These are phyloP conservation scores for Andrena minutula DNA, from an alignment of 2,888 invertebrate species.

Conservation along the genomic window DNA sequence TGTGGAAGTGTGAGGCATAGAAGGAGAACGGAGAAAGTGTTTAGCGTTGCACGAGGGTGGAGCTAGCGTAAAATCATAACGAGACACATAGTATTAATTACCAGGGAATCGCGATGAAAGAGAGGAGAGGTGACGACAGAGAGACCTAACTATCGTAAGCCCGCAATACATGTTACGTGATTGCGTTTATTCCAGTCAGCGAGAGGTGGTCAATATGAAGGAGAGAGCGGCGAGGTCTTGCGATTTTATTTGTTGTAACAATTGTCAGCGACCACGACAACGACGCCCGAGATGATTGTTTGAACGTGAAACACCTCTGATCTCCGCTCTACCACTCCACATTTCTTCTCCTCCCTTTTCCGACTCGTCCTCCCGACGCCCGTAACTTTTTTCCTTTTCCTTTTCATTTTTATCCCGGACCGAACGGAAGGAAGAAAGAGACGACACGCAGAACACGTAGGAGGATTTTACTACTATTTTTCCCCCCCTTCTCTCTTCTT, in stretches of 20 bases:
- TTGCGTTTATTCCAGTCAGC: slow-evolving; percentile 76
- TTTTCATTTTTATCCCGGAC: slow-evolving; percentile 15
- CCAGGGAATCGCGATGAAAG: slow-evolving; percentile 59
- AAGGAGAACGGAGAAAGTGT: slow-evolving; percentile 18
- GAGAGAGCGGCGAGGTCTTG: slow-evolving; percentile 42
- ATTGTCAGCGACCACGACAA: slow-evolving; percentile 22
- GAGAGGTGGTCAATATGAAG: slow-evolving; percentile 38
- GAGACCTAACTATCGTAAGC: slow-evolving; percentile 72
- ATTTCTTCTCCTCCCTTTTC: slow-evolving; percentile 57
- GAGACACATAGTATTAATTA: slow-evolving; percentile 60
- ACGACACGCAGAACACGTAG: slow-evolving; percentile 26
- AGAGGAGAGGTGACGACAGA: slow-evolving; percentile 65
- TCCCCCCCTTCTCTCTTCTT: not conserved
- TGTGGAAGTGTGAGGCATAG: slow-evolving; percentile 17
- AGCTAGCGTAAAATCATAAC: slow-evolving; percentile 62
- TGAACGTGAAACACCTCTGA: slow-evolving; percentile 55
- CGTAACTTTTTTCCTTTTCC: slow-evolving; percentile 7
- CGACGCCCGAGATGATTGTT: slow-evolving; percentile 27
- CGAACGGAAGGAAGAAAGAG: not conserved
- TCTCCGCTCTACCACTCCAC: slow-evolving; percentile 61
- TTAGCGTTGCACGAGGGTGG: slow-evolving; percentile 33
- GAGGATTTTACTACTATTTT: slow-evolving; percentile 36
- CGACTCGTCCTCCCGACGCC: slow-evolving; percentile 51
- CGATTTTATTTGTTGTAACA: slow-evolving; percentile 40
- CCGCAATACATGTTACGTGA: slow-evolving; percentile 68